Conservation (phyloP, 1,140 invertebrate species). For the Hycleus phaleratus region DNA sequence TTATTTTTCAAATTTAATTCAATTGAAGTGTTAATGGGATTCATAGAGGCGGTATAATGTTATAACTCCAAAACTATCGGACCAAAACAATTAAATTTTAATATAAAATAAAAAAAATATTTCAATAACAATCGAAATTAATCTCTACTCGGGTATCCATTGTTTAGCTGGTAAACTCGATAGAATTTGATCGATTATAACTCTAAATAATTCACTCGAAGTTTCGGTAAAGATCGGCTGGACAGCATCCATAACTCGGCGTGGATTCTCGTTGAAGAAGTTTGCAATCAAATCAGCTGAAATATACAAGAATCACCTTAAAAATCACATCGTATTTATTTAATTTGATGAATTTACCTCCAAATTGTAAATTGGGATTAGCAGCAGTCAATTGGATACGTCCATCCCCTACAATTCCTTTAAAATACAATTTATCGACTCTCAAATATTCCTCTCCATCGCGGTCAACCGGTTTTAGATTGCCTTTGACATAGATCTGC, state of each 20-base stretch:
- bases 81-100: not conserved
- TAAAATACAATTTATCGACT: slow-evolving; percentile 51
- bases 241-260: slow-evolving; percentile 58
- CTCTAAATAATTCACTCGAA: slow-evolving; percentile 40
- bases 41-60: too few species aligned
- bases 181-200: slow-evolving; percentile 32
- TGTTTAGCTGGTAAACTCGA: slow-evolving; percentile 31
- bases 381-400: slow-evolving; percentile 48
- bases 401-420: slow-evolving; percentile 53
- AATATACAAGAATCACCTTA: slow-evolving; percentile 10
- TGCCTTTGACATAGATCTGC: slow-evolving; percentile 29
- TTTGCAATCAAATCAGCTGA: slow-evolving; percentile 36
- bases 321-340: too few species aligned
- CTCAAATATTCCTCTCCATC: slow-evolving; percentile 53
- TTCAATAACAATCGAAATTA: not conserved
- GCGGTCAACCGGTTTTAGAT: slow-evolving; percentile 47
- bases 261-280: slow-evolving; percentile 63
- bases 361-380: slow-evolving; percentile 36
- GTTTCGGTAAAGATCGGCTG: slow-evolving; percentile 65
- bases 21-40: too few species aligned
- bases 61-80: too few species aligned
- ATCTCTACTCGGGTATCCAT: slow-evolving; percentile 28
- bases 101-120: not conserved
- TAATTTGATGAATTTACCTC: slow-evolving; percentile 35
- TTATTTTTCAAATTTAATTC: too few species aligned